These are phyloP conservation scores for Prunella strophiata DNA, from an alignment of 2,797 vertebrate genomes.

Conservation along the genomic window DNA sequence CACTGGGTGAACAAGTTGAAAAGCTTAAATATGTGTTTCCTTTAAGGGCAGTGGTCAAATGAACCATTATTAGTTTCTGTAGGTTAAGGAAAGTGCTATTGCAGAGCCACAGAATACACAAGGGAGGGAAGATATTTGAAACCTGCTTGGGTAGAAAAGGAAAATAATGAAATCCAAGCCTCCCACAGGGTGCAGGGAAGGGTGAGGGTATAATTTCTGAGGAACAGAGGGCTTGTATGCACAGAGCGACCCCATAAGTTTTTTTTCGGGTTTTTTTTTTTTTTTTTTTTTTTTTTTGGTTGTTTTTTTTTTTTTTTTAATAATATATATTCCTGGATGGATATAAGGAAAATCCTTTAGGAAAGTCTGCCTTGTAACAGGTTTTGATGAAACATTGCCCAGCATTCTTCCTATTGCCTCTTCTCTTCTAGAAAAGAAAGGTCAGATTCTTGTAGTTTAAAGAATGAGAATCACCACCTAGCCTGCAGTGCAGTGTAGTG, in stretches of 20 bases:
- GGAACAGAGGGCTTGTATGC: background rate
- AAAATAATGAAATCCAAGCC: background rate
- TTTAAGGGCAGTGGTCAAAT: background rate
- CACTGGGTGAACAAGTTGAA: background rate
- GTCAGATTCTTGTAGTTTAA: background rate
- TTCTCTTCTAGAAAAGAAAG: background rate
- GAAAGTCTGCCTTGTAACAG: background rate
- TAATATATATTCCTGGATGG: background rate
- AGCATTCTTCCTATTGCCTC: background rate
- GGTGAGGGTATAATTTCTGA: background rate
- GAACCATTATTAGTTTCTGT: background rate
- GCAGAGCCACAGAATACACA: background rate
- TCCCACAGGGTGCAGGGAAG: background rate
- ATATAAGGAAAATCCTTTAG: background rate
- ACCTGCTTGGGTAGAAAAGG: background rate
- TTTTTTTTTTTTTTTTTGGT: no score
- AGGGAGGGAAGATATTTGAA: background rate
- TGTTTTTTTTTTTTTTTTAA: no score
- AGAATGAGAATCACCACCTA: background rate
- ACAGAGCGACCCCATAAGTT: rapidly evolving
- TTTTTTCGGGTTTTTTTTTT: no score
- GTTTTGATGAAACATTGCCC: background rate
- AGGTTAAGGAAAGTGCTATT: background rate
- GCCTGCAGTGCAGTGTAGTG: background rate
- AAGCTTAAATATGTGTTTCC: background rate